Evolutionary conservation across 2,113 vertebrate species (phyloP), one percentile per base, ranked within the genome.

Genomic region (Etheostoma spectabile): DNA sequence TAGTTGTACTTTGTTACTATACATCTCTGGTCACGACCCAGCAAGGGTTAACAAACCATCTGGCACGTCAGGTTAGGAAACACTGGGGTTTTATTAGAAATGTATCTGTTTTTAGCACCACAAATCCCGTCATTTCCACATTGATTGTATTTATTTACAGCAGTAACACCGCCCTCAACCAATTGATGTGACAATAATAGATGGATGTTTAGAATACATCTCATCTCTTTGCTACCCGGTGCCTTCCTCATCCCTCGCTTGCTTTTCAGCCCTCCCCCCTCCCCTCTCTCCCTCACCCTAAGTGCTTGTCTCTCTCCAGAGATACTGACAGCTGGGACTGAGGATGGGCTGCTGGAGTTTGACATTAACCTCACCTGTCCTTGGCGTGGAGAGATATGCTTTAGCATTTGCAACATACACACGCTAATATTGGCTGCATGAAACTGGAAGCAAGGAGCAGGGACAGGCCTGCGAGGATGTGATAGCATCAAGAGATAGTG

Each of bases 291-390:
- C 15, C 35, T 2, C 8, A 1, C 61, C 57, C 7, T 74, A 87
- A 80, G 80, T 75, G 85, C 83, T 73, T 8, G 46, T 75, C 53
- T 64, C n/a, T 77, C 35, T 60, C n/a, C 69, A 60, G 73, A 19
- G 53, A 30, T 16, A 19, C 61, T 65, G 83, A 83, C 80, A 88
- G 80, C 82, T 83, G 60, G 84, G 82, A 78, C 48, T 64, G 68
- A 79, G 63, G 42, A 74, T 48, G 68, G 57, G 42, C 48, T 69
- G 74, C 72, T 51, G 33, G 15, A 59, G 51, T 84, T 77, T 80
- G 72, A 83, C 83, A 27, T 24, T 85, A 64, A 88, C 72, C 38
- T 82, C 21, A 11, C 11, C 53, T 1, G 60, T 81, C 87, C 81
- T 86, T 86, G 22, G 42, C 59, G 57, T 7, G 3, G 10, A 72